Evolutionary conservation across 2,113 vertebrate species (phyloP), one percentile per base, ranked within the genome.

Genomic region (Proterorhinus semilunaris): DNA sequence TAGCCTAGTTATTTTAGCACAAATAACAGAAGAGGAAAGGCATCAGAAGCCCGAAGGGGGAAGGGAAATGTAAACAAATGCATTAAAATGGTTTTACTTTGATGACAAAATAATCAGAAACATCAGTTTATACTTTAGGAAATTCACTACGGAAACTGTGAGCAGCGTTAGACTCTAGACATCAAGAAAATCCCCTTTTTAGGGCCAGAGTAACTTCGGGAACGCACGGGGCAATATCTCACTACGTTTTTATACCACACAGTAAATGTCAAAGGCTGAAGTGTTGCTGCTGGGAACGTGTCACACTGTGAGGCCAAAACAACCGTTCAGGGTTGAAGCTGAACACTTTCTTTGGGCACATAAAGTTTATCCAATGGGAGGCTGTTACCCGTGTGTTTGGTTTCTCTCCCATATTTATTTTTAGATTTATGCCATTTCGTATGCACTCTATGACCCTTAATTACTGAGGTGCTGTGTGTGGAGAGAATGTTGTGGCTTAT

Each of bases 401-500:
- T 27, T 27, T 27, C 27, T 27, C 27, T 27, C 27, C 27, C 27
- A 36, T 36, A 5, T 36, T 36, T 36, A 36, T 36, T 36, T 36
- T 36, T 36, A 36, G 62, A 11, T 42, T 61, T 4, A 15, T 10
- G 5, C 27, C 64, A 13, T 68, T 57, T 64, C 27, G 63, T 27
- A 62, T 21, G 11, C 49, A 76, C 46, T 80, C 65, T 58, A 51
- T 72, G 65, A 74, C 10, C 16, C 59, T 63, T 78, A 47, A 44
- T 62, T 12, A 57, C 45, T 47, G 61, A 71, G 72, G 50, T 71
- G 81, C 58, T 75, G 73, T 72, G 66, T 75, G 42, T 54, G 71
- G 48, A 57, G 21, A 63, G 47, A 4, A n/a, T 17, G 49, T 10
- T 61, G 12, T 13, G 49, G 71, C 80, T 83, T 77, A 43, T 17